Conservation (phyloP, 2,888 invertebrate species). For the Crepidodera aurea region DNA sequence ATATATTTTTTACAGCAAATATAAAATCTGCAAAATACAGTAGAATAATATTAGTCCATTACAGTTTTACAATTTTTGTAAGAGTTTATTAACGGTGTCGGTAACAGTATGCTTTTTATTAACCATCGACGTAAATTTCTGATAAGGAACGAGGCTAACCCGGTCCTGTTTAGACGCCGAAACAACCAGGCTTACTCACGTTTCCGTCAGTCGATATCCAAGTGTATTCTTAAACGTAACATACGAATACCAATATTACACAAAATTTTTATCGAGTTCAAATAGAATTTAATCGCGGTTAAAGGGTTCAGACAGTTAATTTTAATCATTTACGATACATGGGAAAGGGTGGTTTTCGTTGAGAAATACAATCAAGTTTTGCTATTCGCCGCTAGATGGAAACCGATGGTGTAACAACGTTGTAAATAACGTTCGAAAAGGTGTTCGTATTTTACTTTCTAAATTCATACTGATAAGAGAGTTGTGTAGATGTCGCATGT, state of each 20-base stretch:
- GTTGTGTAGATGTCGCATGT: conserved; percentile 43
- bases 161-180: conserved; percentile 24
- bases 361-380: conserved; percentile 3
- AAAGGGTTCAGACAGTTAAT: conserved; percentile 1
- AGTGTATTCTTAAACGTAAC: conserved; percentile 10
- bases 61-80: too few relatives aligned
- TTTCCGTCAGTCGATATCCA: conserved; percentile 30
- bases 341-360: background rate
- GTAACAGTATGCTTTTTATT: too few relatives aligned
- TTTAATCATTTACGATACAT: background rate
- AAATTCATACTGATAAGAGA: conserved; percentile 16
- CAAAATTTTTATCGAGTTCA: background rate
- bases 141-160: conserved; percentile 19
- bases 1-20: too few relatives aligned
- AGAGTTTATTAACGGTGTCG: too few relatives aligned
- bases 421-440: background rate
- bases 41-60: too few relatives aligned
- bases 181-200: conserved; percentile 25
- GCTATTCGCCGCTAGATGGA: conserved; percentile 28
- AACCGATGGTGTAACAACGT: background rate
- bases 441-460: background rate
- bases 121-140: background rate
- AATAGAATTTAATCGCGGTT: background rate
- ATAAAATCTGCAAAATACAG: too few relatives aligned
- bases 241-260: background rate